Conservation (phyloP, 1,140 invertebrate genomes). For the Camponotus floridanus region DNA sequence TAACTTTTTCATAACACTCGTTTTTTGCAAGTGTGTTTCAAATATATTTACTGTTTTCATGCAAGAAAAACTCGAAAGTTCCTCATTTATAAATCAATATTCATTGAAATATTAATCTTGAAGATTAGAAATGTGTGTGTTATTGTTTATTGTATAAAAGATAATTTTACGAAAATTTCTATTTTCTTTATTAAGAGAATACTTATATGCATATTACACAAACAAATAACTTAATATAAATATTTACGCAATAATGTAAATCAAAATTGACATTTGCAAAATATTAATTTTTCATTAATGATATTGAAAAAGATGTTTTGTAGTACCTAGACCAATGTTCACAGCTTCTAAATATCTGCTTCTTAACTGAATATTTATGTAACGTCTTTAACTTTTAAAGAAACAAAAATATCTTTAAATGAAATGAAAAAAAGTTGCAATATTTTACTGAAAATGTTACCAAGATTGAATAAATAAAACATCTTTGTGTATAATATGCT, state of each 20-base stretch:
- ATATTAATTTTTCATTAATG: conserved; percentile 69
- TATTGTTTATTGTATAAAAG: conserved; percentile 62
- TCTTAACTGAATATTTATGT: conserved; percentile 63
- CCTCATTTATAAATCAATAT: conserved; percentile 62
- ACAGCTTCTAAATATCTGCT: conserved; percentile 67
- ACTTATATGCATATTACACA: conserved; percentile 10
- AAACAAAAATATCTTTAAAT: conserved; percentile 57
- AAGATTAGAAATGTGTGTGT: conserved; percentile 63
- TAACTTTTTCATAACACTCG: conserved; percentile 53
- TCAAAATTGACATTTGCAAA: conserved; percentile 68
- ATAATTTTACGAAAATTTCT: conserved; percentile 64
- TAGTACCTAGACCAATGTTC: conserved; percentile 69
- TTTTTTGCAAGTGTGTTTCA: conserved; percentile 51
- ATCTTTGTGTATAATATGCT: conserved; percentile 81
- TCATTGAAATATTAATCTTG: conserved; percentile 42
- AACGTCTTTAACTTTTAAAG: conserved; percentile 54
- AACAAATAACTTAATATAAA: conserved; percentile 27
- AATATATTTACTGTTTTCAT: conserved; percentile 64
- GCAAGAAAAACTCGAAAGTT: conserved; percentile 67
- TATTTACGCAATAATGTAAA: conserved; percentile 50
- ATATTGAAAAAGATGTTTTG: conserved; percentile 58
- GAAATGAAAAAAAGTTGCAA: conserved; percentile 39
- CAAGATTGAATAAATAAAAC: conserved; percentile 69
- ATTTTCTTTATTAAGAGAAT: conserved; percentile 70
- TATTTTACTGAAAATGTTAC: conserved; percentile 58